Evolutionary conservation across 1,140 invertebrate species (phyloP).

Genomic region (Anagrus nilaparvatae): DNA sequence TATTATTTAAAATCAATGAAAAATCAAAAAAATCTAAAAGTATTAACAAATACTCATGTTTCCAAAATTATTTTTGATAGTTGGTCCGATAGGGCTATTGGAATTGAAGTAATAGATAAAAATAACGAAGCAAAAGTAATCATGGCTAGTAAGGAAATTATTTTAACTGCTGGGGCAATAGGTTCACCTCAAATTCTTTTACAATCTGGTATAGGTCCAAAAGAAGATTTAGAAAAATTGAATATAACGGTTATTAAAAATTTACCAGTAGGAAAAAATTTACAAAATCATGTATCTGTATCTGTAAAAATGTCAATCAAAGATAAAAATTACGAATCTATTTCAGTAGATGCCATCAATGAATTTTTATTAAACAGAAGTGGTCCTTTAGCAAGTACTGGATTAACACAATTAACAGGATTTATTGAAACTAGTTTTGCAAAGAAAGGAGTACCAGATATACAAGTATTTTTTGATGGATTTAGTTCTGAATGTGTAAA

Average conservation of each 20-base stretch:
- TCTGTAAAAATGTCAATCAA: conserved; percentile 30
- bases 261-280: conserved; percentile 48
- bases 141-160: conserved; percentile 47
- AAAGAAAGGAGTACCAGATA: conserved; percentile 26
- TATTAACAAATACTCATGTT: conserved; percentile 40
- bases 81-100: conserved; percentile 43
- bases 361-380: conserved; percentile 33
- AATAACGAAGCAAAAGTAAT: conserved; percentile 23
- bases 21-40: conserved; percentile 33
- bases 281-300: conserved; percentile 46
- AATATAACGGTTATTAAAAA: conserved; percentile 41
- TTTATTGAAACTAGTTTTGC: conserved; percentile 34
- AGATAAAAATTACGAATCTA: conserved; percentile 26
- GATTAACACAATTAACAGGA: conserved; percentile 40
- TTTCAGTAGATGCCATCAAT: conserved; percentile 33
- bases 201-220: conserved; percentile 58
- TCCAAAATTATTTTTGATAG: conserved; percentile 40
- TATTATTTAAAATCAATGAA: conserved; percentile 40
- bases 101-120: conserved; percentile 49
- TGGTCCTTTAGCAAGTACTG: conserved; percentile 40
- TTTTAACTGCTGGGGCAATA: conserved; percentile 55
- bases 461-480: conserved; percentile 39
- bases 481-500: conserved; percentile 32
- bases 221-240: conserved; percentile 42
- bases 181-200: conserved; percentile 60